A percentile compares a stretch with the other conserved stretches of the same genome.
Conservation (phyloP, 2,888 invertebrate species). For the Dryadula phaetusa region DNA sequence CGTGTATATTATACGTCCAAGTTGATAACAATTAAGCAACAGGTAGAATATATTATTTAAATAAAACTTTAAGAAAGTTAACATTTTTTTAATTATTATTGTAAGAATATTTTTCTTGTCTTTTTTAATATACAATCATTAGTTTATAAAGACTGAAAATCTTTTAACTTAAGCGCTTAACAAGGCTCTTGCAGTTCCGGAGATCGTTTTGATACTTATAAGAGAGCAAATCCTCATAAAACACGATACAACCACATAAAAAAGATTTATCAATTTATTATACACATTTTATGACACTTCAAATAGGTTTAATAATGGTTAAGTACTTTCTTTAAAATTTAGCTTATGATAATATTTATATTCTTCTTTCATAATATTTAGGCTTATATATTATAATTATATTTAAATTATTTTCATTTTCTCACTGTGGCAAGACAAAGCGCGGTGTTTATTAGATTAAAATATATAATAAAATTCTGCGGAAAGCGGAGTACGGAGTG, state of each 20-base stretch:
- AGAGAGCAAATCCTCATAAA: slow-evolving; percentile 1
- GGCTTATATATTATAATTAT: too few species aligned
- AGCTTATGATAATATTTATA: background rate
- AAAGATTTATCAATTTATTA: slow-evolving; percentile 12
- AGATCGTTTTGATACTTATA: background rate
- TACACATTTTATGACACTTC: slow-evolving; percentile 6
- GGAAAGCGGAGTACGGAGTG: too few species aligned
- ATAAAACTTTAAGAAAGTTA: too few species aligned
- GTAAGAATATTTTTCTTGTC: too few species aligned
- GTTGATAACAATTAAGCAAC: too few species aligned
- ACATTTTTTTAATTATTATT: too few species aligned
- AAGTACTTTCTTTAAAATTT: background rate
- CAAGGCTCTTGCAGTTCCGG: background rate
- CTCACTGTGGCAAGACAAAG: too few species aligned
- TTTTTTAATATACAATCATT: too few species aligned
- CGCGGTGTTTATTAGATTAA: too few species aligned
- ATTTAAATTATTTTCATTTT: background rate
- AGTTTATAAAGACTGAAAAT: background rate
- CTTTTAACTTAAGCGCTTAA: background rate
- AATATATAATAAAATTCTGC: too few species aligned
- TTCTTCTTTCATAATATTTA: background rate
- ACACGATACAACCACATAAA: background rate
- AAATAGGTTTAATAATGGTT: slow-evolving; percentile 8
- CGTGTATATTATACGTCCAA: too few species aligned
- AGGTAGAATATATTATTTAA: too few species aligned